phyloP scores from a whole-genome alignment of 2,888 invertebrate species.

The Drosophila kambysellisi region DNA sequence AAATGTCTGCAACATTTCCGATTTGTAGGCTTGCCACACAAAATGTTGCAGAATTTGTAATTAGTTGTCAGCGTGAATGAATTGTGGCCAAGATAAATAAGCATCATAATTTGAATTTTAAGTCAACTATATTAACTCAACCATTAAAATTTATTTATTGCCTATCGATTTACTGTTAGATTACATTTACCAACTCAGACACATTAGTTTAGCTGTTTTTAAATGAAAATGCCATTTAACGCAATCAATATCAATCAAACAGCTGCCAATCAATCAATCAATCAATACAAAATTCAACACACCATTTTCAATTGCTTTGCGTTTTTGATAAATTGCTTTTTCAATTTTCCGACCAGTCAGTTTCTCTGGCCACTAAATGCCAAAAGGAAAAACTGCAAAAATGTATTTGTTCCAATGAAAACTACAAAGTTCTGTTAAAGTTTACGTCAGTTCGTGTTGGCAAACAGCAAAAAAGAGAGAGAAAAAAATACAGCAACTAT shows the following conservation, averaged over 20 bases:
- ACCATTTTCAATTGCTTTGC: slow-evolving; percentile 57
- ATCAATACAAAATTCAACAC: slow-evolving; percentile 26
- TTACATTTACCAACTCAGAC: not conserved
- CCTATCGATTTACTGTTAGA: not conserved
- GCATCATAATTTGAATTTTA: rapidly evolving
- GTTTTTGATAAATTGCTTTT: slow-evolving; percentile 20
- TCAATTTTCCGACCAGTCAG: slow-evolving; percentile 4
- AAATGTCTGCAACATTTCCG: slow-evolving; percentile 28
- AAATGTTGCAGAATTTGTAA: not conserved
- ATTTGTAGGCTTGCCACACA: not conserved
- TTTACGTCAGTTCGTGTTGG: slow-evolving; percentile 1
- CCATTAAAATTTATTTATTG: not conserved
- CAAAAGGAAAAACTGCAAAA: slow-evolving; percentile 8
- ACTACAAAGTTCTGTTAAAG: slow-evolving; percentile 8
- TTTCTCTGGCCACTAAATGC: not conserved
- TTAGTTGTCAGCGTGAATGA: not conserved
- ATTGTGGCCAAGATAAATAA: not conserved
- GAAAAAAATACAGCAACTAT: not conserved
- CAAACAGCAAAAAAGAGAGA: not conserved
- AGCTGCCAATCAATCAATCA: slow-evolving; percentile 43
- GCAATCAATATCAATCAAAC: slow-evolving; percentile 9
- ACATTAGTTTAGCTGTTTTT: not conserved
- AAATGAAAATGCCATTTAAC: slow-evolving; percentile 9
- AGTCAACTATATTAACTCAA: not conserved
- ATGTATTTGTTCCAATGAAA: slow-evolving; percentile 9